A percentile compares a stretch with the other conserved stretches of the same genome.
These are phyloP conservation scores for Archilochus colubris DNA, from an alignment of 2,113 vertebrate species.

Conservation along the genomic window DNA sequence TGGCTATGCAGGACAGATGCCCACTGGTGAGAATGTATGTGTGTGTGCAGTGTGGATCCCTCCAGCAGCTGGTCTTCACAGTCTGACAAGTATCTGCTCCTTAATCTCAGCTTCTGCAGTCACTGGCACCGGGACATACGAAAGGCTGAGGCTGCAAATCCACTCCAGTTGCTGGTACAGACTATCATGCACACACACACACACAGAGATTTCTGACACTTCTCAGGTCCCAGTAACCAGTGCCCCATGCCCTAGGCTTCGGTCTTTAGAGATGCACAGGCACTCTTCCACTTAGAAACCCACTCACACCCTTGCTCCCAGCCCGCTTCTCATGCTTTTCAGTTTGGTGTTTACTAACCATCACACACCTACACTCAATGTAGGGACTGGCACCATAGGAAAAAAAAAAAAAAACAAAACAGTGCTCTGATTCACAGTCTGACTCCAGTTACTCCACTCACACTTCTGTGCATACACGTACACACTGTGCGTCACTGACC, in stretches of 20 bases:
- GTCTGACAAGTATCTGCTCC: neutral
- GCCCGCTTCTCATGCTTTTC: neutral
- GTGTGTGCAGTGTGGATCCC: neutral
- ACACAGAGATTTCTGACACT: neutral
- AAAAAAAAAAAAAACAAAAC: too few species aligned
- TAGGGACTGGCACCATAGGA: neutral
- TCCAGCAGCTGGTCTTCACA: neutral
- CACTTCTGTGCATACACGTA: rapidly evolving
- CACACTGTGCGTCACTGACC: neutral
- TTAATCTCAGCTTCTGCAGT: neutral
- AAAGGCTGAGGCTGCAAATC: neutral
- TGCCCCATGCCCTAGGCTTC: neutral
- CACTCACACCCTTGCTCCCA: neutral
- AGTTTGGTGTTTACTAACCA: rapidly evolving
- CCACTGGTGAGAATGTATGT: neutral
- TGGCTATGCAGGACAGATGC: neutral
- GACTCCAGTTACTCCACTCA: neutral
- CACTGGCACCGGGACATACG: neutral
- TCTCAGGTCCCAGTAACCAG: neutral
- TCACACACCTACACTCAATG: rapidly evolving
- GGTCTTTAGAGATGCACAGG: neutral
- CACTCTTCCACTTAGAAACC: neutral
- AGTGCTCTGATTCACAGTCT: rapidly evolving
- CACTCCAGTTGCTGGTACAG: neutral
- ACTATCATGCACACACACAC: rapidly evolving